Evolutionary conservation across 2,797 vertebrate species (phyloP), one percentile per base, ranked within the genome.

Genomic region (Galagoides demidoff): DNA sequence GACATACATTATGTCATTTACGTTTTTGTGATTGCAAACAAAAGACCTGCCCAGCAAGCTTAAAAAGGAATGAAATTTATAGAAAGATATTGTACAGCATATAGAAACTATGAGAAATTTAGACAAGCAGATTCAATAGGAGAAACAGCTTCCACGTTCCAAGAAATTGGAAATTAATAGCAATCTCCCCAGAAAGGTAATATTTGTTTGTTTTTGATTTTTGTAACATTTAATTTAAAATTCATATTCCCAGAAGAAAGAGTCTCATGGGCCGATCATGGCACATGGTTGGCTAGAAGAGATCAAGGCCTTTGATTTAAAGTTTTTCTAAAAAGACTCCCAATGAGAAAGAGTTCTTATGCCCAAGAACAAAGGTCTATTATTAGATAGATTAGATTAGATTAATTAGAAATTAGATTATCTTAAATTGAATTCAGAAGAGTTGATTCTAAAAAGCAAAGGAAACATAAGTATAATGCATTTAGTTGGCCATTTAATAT

Each of bases 391-490:
- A 91, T 83, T 81, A 43, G 29, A 68, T 82, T 86, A 85, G 13
- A 74, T 82, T 89, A 85, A 79, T 78, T 95, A 89, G 61, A 92
- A 94, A 85, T 90, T 85, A 92, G 31, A 86, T 71, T 73, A 94
- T 84, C 59, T 88, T 39, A 92, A 96, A 89, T n/a, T 77, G n/a
- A 92, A 95, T 85, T 95, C 84, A 93, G 57, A 87, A 74, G 14
- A 93, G 79, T 31, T 59, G 22, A 93, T 96, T 85, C n/a, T 79
- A 68, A 84, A 96, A 89, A 73, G 7, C 19, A 74, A 91, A 94
- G 37, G 25, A 92, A 94, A 79, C n/a, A 70, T 34, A 71, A 95
- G 10, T 37, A 82, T 20, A 77, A 22, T 55, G 22, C n/a, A 66
- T 71, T 70, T 59, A 43, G 1, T 49, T 87, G 63, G 34, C 27